Percentiles rank a stretch among this genome's conserved stretches.
phyloP scores from a whole-genome alignment of 2,113 vertebrate species.

The Aix galericulata region DNA sequence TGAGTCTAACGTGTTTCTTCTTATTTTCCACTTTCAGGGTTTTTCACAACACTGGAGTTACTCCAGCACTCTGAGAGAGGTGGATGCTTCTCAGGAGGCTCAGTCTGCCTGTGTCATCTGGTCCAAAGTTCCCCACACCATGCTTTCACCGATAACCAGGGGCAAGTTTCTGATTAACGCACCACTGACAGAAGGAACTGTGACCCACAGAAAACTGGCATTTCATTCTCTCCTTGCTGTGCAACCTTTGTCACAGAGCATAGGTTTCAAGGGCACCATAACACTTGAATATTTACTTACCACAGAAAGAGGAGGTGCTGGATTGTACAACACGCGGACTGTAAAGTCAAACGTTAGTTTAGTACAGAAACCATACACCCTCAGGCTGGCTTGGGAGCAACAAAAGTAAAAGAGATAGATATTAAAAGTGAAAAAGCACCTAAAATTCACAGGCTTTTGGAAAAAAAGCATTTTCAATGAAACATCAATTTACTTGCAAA shows the following conservation, averaged over 20 bases:
- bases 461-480: not conserved
- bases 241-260: conserved; percentile 63
- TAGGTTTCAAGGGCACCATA: conserved; percentile 72
- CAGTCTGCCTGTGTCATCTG: not conserved
- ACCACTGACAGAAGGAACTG: not conserved
- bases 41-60: not conserved
- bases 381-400: not conserved
- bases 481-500: conserved; percentile 1
- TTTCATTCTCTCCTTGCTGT: conserved; percentile 4
- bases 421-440: conserved; percentile 45
- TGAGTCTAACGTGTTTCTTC: not conserved
- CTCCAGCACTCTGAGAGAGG: not conserved
- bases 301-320: conserved; percentile 52
- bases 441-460: conserved; percentile 18
- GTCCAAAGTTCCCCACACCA: conserved; percentile 21
- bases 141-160: conserved; percentile 10
- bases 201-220: conserved; percentile 42
- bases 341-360: conserved; percentile 30
- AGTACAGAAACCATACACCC: not conserved
- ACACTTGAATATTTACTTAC: conserved; percentile 72
- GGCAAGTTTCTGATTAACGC: conserved; percentile 66
- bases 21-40: not conserved
- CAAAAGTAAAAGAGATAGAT: not conserved
- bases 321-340: not conserved
- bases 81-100: not conserved